phyloP scores from a whole-genome alignment of 2,113 vertebrate genomes.

The Ascaphus truei region DNA sequence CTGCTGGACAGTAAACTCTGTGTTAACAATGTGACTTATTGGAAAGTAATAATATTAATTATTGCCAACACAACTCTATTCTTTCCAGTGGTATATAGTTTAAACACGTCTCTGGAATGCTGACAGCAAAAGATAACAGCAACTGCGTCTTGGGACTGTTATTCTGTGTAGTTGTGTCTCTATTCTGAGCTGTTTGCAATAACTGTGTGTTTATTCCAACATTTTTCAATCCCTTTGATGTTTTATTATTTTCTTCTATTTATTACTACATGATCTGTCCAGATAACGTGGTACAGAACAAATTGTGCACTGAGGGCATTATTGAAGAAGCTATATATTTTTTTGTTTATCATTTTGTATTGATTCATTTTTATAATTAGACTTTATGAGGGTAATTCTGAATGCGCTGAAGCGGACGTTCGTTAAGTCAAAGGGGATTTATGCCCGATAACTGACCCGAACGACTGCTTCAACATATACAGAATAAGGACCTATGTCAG shows the following conservation, averaged over 20 bases:
- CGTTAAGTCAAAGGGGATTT: too few relatives aligned
- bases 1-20: constrained; percentile 84
- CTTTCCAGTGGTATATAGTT: constrained; percentile 45
- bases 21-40: constrained; percentile 56
- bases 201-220: constrained; percentile 27
- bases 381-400: too few relatives aligned
- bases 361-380: background rate
- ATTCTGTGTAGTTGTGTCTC: constrained; percentile 33
- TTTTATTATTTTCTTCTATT: constrained; percentile 27
- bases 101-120: constrained; percentile 46
- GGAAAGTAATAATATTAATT: constrained; percentile 39
- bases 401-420: too few relatives aligned
- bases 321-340: background rate
- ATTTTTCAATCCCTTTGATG: constrained; percentile 36
- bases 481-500: too few relatives aligned
- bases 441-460: too few relatives aligned
- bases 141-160: constrained; percentile 39
- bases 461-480: too few relatives aligned
- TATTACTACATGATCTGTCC: constrained; percentile 21
- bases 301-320: constrained; percentile 13
- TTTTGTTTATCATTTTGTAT: background rate
- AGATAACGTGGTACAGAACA: background rate
- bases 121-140: background rate
- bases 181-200: constrained; percentile 41
- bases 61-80: constrained; percentile 7